Base-by-base conservation (phyloP, 2,113 vertebrate genomes). In the Archocentrus centrarchus region DNA sequence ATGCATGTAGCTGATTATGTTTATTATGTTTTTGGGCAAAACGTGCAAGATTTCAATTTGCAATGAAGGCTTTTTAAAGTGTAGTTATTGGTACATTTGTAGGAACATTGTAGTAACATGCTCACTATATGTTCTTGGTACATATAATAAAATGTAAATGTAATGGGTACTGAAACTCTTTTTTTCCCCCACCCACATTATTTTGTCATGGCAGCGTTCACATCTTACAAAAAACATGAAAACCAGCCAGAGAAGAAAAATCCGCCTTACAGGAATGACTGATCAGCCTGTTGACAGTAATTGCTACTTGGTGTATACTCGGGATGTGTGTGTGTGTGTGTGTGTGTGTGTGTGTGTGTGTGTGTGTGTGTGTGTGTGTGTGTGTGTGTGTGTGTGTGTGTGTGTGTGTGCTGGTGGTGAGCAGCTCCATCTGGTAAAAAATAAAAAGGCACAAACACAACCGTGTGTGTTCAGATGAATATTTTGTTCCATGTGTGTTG, bases 11-110 rank as follows among this genome's bases (percentile, higher is more conserved):
- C 27, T 73, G 53, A 73, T 73, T 9, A 55, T 32, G 8, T 32
- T 0, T 55, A 0, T 32, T 0, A 55, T 2, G n/a, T 27, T 53
- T 27, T 53, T 7, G 11, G 6, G 0, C 20, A 18, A n/a, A 18
- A 73, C 1, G 53, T 55, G 20, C 2, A 63, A 0, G 22, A n/a
- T 37, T 44, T 39, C 13, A 22, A 44, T 14, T 14, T 17, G 15
- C 5, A 68, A 22, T 47, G 8, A 14, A 6, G 22, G 0, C 22
- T 20, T 22, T 44, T 50, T 6, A 50, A 70, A 15, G 30, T 70
- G 24, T 30, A 9, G 27, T n/a, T n/a, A 5, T 8, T 22, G 2
- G 1, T 18, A 9, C 9, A 57, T 5, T n/a, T 32, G 20, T n/a
- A 18, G 37, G 15, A 15, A 47, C 15, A 30, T 35, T 32, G 11